phyloP scores from a whole-genome alignment of 2,888 invertebrate species.

The Drosophila helvetica region DNA sequence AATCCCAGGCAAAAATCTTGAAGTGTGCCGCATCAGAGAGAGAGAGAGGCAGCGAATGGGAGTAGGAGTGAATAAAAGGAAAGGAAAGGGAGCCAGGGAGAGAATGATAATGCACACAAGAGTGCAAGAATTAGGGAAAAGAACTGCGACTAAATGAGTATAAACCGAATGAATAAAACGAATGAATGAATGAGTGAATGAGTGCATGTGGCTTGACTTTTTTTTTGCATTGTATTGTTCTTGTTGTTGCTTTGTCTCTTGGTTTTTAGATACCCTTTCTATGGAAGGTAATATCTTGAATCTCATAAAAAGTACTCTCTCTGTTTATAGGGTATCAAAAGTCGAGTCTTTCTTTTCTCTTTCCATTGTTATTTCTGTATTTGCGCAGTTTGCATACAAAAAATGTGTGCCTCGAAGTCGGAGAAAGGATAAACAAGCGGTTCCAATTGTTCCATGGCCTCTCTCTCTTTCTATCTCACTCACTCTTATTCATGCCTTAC shows the following conservation, averaged over 20 bases:
- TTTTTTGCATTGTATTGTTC: slow-evolving; percentile 17
- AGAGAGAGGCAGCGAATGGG: not conserved
- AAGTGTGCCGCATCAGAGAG: slow-evolving; percentile 44
- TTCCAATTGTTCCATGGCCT: slow-evolving; percentile 15
- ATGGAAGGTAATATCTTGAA: no score
- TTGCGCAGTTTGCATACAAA: slow-evolving; percentile 71
- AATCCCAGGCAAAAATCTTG: slow-evolving; percentile 47
- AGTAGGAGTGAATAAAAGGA: not conserved
- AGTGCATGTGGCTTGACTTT: slow-evolving; percentile 50
- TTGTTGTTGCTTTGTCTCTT: slow-evolving; percentile 6
- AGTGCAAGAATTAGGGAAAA: slow-evolving; percentile 26
- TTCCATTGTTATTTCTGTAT: slow-evolving; percentile 20
- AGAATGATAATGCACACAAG: not conserved
- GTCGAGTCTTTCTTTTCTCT: slow-evolving; percentile 5
- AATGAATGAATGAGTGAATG: slow-evolving; percentile 27
- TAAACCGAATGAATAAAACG: slow-evolving; percentile 49
- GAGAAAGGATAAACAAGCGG: slow-evolving; percentile 45
- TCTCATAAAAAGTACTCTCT: no score
- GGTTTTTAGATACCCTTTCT: slow-evolving; percentile 1
- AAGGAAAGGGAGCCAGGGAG: not conserved
- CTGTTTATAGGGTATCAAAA: not conserved
- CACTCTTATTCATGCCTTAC: not conserved
- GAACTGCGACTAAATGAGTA: slow-evolving; percentile 53
- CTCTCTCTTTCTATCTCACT: slow-evolving; percentile 1
- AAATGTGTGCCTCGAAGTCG: slow-evolving; percentile 52